Evolutionary conservation across 2,888 invertebrate genomes (phyloP), one percentile per base, ranked within the genome.

Genomic region (Elysia crispata): DNA sequence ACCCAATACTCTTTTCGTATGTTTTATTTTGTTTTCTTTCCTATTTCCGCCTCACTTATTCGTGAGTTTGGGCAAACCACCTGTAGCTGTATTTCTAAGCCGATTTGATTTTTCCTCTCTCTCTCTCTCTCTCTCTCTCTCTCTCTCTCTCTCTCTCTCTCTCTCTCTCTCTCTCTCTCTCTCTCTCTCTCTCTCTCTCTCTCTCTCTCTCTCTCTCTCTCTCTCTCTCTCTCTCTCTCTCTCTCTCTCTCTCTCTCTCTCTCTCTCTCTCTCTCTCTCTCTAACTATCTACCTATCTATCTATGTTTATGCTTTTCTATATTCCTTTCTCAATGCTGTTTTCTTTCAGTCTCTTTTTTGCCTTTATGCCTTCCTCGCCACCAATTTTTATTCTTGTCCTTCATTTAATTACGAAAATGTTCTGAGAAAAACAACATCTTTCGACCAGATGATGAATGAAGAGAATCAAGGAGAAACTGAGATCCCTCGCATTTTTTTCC

Each of bases 221-320:
- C 41, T 41, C 5, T 41, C 41, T 41, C 41, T 41, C 5, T 41
- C 18, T 41, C 25, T 72, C 18, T 72, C 60, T 60, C 25, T 70
- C 41, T 69, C n/a, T 77, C 72, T 76, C 23, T 62, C 62, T 62
- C 23, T 76, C 62, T 62, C 31, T 49, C 76, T 76, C 23, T 41
- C 60, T 76, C 41, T 66, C 49, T 66, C 23, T 66, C 76, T 76
- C 23, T 49, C 66, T 76, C 41, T 66, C 66, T 66, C 23, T 76
- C 76, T 76, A 3, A 23, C 66, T 76, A 1, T 41, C 66, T 66
- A 3, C 66, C 76, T 64, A 3, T 49, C 66, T 76, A 23, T 66
- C 66, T 66, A 1, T 66, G 41, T 76, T 1, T 33, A 15, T 49
- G 28, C 31, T 0, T 66, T 20, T 66, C 0, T 67, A 70, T 72